Percentiles rank a stretch among this genome's conserved stretches.
Evolutionary conservation across 2,797 vertebrate species (phyloP).

Genomic region (Cottoperca gobio): DNA sequence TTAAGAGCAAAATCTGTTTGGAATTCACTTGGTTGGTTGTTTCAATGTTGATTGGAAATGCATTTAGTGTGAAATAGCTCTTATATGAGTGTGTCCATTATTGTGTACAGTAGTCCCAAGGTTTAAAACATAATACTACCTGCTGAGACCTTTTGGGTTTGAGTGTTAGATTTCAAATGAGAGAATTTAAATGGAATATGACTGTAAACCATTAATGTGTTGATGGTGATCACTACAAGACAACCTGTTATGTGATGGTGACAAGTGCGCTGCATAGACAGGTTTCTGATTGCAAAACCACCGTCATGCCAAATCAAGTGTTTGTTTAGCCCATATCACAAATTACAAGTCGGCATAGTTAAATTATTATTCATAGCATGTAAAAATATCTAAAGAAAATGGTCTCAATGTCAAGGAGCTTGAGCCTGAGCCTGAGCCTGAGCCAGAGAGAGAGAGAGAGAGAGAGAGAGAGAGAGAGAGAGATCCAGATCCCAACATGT

Average conservation of each 20-base stretch:
- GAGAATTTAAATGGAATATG: background rate
- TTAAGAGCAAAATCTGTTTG: constrained; percentile 60
- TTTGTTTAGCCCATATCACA: too few species aligned
- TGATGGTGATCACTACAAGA: background rate
- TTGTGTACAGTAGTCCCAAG: background rate
- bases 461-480: too few species aligned
- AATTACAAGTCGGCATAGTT: too few species aligned
- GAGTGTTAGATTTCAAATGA: background rate
- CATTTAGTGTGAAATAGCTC: constrained; percentile 7
- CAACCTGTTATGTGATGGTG: background rate
- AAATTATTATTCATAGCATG: too few species aligned
- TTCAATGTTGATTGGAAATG: constrained; percentile 26
- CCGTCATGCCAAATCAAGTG: too few species aligned
- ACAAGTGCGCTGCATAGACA: background rate
- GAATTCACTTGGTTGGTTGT: constrained; percentile 29
- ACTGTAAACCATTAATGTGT: background rate
- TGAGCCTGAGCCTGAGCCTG: too few species aligned
- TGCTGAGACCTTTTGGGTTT: background rate
- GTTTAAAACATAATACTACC: too few species aligned
- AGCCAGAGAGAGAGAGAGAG: too few species aligned
- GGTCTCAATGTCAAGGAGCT: too few species aligned
- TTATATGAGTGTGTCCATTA: constrained; percentile 4
- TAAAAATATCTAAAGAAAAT: too few species aligned
- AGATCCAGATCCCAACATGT: too few species aligned
- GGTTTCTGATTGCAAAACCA: background rate